Percentiles rank a stretch among this genome's conserved stretches.
Evolutionary conservation across 2,888 invertebrate genomes (phyloP).

Genomic region (Drosophila paranaensis): DNA sequence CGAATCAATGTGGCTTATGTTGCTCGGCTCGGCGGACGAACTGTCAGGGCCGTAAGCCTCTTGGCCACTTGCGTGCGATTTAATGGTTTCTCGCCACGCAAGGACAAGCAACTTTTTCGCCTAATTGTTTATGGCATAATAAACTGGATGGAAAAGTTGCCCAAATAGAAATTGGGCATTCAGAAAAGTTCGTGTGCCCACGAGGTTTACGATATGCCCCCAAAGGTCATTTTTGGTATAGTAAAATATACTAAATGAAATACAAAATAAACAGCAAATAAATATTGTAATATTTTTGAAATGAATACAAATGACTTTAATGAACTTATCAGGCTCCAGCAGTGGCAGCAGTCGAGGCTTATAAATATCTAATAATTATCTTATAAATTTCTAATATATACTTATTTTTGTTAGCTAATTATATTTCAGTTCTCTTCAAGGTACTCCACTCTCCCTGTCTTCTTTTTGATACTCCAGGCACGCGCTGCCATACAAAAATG

Average conservation of each 20-base stretch:
- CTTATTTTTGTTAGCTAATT: background rate
- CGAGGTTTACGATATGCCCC: slow-evolving; percentile 22
- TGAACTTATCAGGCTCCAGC: no score
- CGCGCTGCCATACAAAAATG: slow-evolving; percentile 7
- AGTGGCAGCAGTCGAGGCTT: background rate
- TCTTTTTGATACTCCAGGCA: slow-evolving; percentile 11
- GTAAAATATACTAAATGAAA: slow-evolving; percentile 6
- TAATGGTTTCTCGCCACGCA: slow-evolving; percentile 60
- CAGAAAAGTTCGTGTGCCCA: slow-evolving; percentile 36
- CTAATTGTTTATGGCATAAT: slow-evolving; percentile 65
- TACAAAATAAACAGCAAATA: background rate
- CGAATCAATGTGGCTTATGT: slow-evolving; percentile 14
- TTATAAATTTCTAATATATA: background rate
- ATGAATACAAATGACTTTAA: background rate
- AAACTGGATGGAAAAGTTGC: slow-evolving; percentile 43
- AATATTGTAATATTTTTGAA: slow-evolving; percentile 2
- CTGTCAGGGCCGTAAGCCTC: slow-evolving; percentile 11
- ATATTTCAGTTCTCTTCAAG: background rate
- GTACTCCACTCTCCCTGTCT: background rate
- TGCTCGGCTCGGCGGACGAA: background rate
- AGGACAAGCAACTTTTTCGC: slow-evolving; percentile 58
- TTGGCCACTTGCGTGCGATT: slow-evolving; percentile 47
- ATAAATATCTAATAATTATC: background rate
- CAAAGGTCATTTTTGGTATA: slow-evolving; percentile 31
- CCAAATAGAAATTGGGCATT: slow-evolving; percentile 25